phyloP scores from a whole-genome alignment of 2,113 vertebrate species.

The Gadus chalcogrammus region DNA sequence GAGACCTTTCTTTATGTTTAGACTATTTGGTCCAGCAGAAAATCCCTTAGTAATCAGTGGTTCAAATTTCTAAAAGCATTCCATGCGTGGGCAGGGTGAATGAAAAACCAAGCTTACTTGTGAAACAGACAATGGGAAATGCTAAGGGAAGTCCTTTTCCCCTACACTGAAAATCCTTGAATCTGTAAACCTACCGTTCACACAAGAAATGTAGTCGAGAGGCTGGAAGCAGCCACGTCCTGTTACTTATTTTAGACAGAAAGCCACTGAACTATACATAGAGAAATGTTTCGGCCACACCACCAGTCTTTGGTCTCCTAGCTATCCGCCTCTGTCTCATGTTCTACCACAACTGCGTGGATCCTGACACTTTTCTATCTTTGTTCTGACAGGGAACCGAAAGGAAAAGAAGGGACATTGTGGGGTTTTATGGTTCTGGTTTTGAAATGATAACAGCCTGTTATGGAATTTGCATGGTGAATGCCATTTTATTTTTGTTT shows the following conservation, averaged over 20 bases:
- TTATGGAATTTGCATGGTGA: not conserved
- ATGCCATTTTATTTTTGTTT: not conserved
- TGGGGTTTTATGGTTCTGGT: too few species aligned
- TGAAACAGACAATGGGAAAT: slow-evolving; percentile 8
- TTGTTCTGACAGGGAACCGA: too few species aligned
- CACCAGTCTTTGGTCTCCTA: slow-evolving; percentile 16
- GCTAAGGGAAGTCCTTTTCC: slow-evolving; percentile 33
- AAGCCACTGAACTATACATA: slow-evolving; percentile 75
- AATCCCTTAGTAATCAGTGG: too few species aligned
- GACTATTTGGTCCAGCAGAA: too few species aligned
- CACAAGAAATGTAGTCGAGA: slow-evolving; percentile 42
- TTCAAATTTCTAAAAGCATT: not conserved
- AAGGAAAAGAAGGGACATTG: too few species aligned
- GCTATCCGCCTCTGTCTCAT: too few species aligned
- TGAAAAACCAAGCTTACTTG: not conserved
- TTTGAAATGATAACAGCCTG: too few species aligned
- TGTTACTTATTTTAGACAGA: slow-evolving; percentile 66
- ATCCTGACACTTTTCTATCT: slow-evolving; percentile 16
- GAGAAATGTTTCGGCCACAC: slow-evolving; percentile 53
- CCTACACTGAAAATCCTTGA: slow-evolving; percentile 17
- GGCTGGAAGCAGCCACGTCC: slow-evolving; percentile 51
- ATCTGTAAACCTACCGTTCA: slow-evolving; percentile 40
- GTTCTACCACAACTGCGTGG: slow-evolving; percentile 12
- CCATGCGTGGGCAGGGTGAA: slow-evolving; percentile 9
- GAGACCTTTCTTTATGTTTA: too few species aligned